phyloP scores from a whole-genome alignment of 2,113 vertebrate genomes.

The Bos indicus region DNA sequence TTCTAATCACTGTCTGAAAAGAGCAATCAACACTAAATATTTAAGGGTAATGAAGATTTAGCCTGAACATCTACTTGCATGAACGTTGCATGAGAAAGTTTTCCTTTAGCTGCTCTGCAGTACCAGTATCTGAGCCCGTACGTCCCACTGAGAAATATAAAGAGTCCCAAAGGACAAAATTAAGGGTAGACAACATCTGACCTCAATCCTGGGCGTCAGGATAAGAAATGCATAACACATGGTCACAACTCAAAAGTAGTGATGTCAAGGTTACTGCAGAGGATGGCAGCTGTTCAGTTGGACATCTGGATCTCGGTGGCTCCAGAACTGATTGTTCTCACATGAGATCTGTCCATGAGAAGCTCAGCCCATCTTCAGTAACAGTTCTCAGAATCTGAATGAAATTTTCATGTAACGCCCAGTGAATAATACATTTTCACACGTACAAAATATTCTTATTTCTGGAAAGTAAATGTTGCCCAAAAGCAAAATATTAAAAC shows the following conservation, averaged over 20 bases:
- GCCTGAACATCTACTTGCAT: neutral
- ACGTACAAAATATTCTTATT: neutral
- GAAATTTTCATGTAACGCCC: conserved; percentile 14
- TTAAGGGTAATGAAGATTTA: neutral
- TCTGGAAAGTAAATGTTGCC: neutral
- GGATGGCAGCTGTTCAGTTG: conserved; percentile 30
- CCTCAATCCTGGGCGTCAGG: conserved; percentile 19
- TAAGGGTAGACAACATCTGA: conserved; percentile 49
- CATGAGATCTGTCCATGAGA: conserved; percentile 12
- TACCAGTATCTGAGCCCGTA: neutral
- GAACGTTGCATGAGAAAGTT: conserved; percentile 12
- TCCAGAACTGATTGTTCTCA: conserved; percentile 30
- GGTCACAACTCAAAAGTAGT: neutral
- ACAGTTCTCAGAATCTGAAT: conserved; percentile 29
- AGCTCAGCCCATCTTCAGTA: neutral
- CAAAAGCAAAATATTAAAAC: neutral
- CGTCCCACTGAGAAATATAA: conserved; percentile 13
- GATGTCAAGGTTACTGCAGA: neutral
- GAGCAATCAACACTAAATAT: conserved; percentile 14
- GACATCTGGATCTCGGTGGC: conserved; percentile 44
- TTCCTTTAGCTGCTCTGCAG: neutral
- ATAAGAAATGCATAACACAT: conserved; percentile 55
- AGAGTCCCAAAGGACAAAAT: conserved; percentile 31
- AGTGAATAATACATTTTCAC: neutral
- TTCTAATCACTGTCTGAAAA: neutral